Base-by-base conservation (phyloP, 2,797 vertebrate species). In the Premnoplex brunnescens region DNA sequence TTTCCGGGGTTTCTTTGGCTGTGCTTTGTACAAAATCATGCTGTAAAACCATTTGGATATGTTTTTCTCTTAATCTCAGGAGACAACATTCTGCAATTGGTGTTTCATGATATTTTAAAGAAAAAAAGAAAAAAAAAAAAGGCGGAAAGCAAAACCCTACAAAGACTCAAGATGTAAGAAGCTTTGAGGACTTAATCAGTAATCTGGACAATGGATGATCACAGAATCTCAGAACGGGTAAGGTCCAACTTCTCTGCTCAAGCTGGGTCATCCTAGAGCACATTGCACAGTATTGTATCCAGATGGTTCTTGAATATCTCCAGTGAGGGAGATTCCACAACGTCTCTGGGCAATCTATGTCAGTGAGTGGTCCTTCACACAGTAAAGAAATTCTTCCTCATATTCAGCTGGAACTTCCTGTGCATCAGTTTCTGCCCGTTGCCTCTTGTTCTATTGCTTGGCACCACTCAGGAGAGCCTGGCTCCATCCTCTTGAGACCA, bases 281-380 rank as follows among this genome's bases (percentile, higher is more conserved):
- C 22, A 28, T 6, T 12, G 27, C n/a, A 52, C 54, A n/a, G 22
- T 8, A n/a, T n/a, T 76, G 28, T n/a, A 16, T n/a, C 63, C 55
- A 76, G 12, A n/a, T 14, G 8, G 23, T 30, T 52, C 28, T 44
- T 44, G 19, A 52, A 20, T 13, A 60, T 28, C 12, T 54, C 10
- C n/a, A 23, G 12, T 52, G 56, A 44, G n/a, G 20, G 19, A 39
- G 4, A 24, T 4, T 52, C n/a, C n/a, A 28, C 12, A 9, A 28
- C 19, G 12, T 60, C 37, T 60, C 39, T 60, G 28, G 24, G 28
- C 12, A 52, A 34, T 34, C 23, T n/a, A 10, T n/a, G 44, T 7
- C 8, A 28, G 4, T 27, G 15, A 27, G 36, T 4, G 0, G 27
- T 23, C 56, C 49, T 30, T 10, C 2, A 3, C 32, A 14, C 22